phyloP scores from a whole-genome alignment of 2,797 vertebrate species.

The Scarus forsteni region DNA sequence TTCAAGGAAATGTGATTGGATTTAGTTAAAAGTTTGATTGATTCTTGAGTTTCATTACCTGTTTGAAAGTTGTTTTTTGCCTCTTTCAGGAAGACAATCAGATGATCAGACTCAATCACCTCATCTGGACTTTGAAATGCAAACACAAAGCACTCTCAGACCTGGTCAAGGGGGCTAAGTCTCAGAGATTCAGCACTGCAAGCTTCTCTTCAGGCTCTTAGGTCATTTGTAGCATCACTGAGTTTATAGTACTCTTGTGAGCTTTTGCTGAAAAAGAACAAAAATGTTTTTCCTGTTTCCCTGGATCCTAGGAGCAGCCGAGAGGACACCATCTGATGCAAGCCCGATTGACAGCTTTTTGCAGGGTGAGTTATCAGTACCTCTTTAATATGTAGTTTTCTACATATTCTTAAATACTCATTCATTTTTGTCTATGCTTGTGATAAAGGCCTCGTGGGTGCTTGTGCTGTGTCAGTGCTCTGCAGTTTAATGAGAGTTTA shows the following conservation, averaged over 20 bases:
- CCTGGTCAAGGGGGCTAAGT: constrained; percentile 17
- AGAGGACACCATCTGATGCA: constrained; percentile 40
- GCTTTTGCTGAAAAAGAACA: constrained; percentile 2
- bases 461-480: constrained; percentile 87
- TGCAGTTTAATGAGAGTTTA: constrained; percentile 86
- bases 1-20: constrained; percentile 3
- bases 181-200: not conserved
- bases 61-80: constrained; percentile 30
- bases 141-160: constrained; percentile 7
- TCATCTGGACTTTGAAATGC: constrained; percentile 71
- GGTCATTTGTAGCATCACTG: constrained; percentile 13
- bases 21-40: constrained; percentile 15
- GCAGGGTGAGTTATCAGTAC: constrained; percentile 66
- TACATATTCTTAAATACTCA: not conserved
- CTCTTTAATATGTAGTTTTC: not conserved
- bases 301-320: constrained; percentile 58
- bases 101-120: constrained; percentile 34
- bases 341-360: constrained; percentile 69
- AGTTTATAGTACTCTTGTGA: constrained; percentile 3
- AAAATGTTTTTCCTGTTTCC: constrained; percentile 62
- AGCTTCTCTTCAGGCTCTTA: constrained; percentile 1
- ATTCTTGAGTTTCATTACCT: constrained; percentile 23
- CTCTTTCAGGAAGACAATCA: constrained; percentile 49
- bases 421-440: constrained; percentile 4
- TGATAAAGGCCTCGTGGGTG: constrained; percentile 85